phyloP scores from a whole-genome alignment of 2,797 vertebrate species.

The Amblyopsis hoosieri region DNA sequence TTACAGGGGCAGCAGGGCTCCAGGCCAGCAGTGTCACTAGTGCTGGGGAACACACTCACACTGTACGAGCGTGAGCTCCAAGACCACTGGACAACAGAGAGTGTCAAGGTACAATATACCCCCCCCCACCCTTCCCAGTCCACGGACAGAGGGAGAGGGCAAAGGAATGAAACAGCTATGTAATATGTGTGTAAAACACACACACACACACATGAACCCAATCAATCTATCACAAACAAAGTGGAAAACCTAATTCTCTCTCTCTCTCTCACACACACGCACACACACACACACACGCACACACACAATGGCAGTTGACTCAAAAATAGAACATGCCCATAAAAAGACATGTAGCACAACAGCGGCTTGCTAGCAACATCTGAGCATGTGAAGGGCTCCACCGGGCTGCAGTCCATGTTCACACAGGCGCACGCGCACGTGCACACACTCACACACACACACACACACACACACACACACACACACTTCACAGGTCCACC shows the following conservation, averaged over 20 bases:
- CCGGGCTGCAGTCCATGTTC: conserved; percentile 7
- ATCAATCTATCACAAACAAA: conserved; percentile 20
- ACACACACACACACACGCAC: conserved; percentile 19
- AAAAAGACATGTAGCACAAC: conserved; percentile 93
- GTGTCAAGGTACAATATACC: not conserved
- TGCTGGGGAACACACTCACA: conserved; percentile 29
- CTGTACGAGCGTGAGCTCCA: conserved; percentile 44
- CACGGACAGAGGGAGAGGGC: not conserved
- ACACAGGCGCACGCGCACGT: conserved; percentile 1
- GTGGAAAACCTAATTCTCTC: conserved; percentile 27
- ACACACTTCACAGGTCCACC: conserved; percentile 19
- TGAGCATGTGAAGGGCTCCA: conserved; percentile 27
- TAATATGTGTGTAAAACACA: conserved; percentile 12
- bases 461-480: conserved; percentile 26
- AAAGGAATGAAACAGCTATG: conserved; percentile 2
- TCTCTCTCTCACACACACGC: conserved; percentile 27
- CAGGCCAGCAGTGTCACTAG: conserved; percentile 35
- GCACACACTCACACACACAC: conserved; percentile 8
- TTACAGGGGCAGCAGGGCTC: not conserved
- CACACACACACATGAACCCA: conserved; percentile 19
- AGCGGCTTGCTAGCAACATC: conserved; percentile 47
- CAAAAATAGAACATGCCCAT: conserved; percentile 99
- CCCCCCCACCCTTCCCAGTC: no score
- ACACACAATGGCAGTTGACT: conserved; percentile 76
- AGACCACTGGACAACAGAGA: conserved; percentile 6